These are phyloP conservation scores for Podotricha telesiphe DNA, from an alignment of 2,888 invertebrate genomes.

Conservation along the genomic window DNA sequence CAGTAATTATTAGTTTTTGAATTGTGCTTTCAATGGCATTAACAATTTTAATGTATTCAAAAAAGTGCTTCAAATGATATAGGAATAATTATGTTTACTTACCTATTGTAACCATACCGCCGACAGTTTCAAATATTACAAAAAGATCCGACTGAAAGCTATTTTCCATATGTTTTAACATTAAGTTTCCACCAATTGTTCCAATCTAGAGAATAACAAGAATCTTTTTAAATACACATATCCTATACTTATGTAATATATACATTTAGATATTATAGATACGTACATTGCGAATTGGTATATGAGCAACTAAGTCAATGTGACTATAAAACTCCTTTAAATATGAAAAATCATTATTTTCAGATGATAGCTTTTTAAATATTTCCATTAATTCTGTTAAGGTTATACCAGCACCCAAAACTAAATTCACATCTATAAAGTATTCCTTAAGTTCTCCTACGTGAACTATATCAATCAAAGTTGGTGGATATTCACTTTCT, in stretches of 20 bases:
- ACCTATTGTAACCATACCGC: slow-evolving; percentile 71
- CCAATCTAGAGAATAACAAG: slow-evolving; percentile 79
- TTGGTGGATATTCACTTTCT: slow-evolving; percentile 61
- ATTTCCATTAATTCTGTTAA: slow-evolving; percentile 72
- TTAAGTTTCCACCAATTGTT: slow-evolving; percentile 88
- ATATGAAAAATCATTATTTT: slow-evolving; percentile 83
- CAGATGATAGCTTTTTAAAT: slow-evolving; percentile 64
- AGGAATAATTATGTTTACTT: slow-evolving; percentile 18
- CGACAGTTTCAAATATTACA: slow-evolving; percentile 84
- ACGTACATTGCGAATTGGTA: slow-evolving; percentile 88
- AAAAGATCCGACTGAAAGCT: slow-evolving; percentile 91
- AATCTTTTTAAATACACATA: neutral
- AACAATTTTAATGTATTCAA: too few species aligned
- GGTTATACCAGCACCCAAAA: slow-evolving; percentile 70
- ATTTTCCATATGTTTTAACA: slow-evolving; percentile 85
- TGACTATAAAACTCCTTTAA: slow-evolving; percentile 85
- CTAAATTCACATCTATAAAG: slow-evolving; percentile 64
- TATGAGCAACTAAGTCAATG: slow-evolving; percentile 88
- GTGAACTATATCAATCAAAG: slow-evolving; percentile 68
- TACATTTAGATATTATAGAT: neutral
- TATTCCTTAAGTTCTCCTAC: slow-evolving; percentile 65
- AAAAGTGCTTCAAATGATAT: too few species aligned
- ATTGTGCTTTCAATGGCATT: too few species aligned
- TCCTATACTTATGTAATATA: neutral
- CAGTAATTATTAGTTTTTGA: too few species aligned